Base-by-base conservation (phyloP, 2,113 vertebrate species). In the Bufo gargarizans region DNA sequence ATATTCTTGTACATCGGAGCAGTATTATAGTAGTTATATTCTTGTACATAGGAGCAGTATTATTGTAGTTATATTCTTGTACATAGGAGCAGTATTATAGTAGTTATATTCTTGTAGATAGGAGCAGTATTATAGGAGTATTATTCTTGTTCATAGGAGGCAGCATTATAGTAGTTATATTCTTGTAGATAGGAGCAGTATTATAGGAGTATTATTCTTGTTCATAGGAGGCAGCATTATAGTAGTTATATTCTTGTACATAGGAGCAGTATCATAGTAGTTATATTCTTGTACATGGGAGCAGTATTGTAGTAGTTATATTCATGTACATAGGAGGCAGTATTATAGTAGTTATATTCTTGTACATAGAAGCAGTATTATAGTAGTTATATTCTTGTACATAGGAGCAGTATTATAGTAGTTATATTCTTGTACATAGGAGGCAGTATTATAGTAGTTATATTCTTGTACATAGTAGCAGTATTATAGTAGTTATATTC, bases 401-500 rank as follows among this genome's bases (percentile, higher is more conserved):
- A n/a, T n/a, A n/a, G n/a, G n/a, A n/a, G 58, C 16, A 61, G 58
- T 61, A 61, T 61, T 61, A 17, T 61, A 61, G 63, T 65, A 65
- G 63, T 65, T 65, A 65, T 67, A 67, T 67, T 67, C 20, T 22
- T 67, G 63, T 67, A 67, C 16, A 61, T 61, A 61, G 56, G 56
- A 13, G n/a, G 56, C 63, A 67, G 58, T 61, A 61, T 61, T 61
- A n/a, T 61, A 61, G 59, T 61, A 61, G 59, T 19, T 61, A 61
- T 61, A 61, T 61, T 61, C 59, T 69, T 69, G 65, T 69, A 69
- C 22, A 69, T 33, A 69, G 56, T n/a, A 33, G n/a, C 65, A 69
- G 65, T 69, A 69, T 69, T 69, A 69, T 69, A 69, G 65, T 69
- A 69, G n/a, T 69, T 69, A 69, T 74, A 74, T 74, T 74, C 71